Evolutionary conservation across 2,888 invertebrate species (phyloP), one percentile per base, ranked within the genome.

Genomic region (Tetheella fluctuosa): DNA sequence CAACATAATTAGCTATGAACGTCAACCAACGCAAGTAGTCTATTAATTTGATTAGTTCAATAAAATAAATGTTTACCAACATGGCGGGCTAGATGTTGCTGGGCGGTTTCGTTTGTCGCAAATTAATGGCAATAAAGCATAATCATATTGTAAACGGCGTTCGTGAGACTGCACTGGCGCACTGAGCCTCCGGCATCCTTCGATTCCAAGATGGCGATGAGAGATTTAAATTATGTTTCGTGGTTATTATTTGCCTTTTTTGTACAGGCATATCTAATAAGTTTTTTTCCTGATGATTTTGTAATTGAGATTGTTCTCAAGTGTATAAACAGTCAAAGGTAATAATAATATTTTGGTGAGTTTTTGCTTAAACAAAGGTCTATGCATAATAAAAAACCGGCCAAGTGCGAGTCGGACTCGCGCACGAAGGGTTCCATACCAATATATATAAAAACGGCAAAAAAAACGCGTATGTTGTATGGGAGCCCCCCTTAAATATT

Each of bases 91-190:
- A 69, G 76, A 79, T 79, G 83, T 78, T 79, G 69, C 84, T 84
- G 88, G 89, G 90, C 88, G 90, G 89, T 87, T 84, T 87, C 83
- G 84, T 89, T 89, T 89, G 90, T 90, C 86, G 85, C 90, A 88
- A 90, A 91, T 91, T 90, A 91, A 90, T 88, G 86, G 88, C 84
- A 87, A 89, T 91, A 91, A 91, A 91, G 84, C 85, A 87, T 87
- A 90, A 91, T 91, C 87, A 90, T 88, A 90, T 88, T 86, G 86
- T 85, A 89, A 89, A 86, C 83, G 79, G 62, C 65, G 81, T 78
- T 86, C 78, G 79, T 79, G 79, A 74, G 76, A 71, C 78, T 77
- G 81, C 72, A 76, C 74, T 67, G 69, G 77, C 64, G 71, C 65
- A 72, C 68, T 70, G 34, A 55, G 86, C 86, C 83, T 73, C 78